Base-by-base conservation (phyloP, 2,888 invertebrate genomes). In the Orthonychiurus folsomi region DNA sequence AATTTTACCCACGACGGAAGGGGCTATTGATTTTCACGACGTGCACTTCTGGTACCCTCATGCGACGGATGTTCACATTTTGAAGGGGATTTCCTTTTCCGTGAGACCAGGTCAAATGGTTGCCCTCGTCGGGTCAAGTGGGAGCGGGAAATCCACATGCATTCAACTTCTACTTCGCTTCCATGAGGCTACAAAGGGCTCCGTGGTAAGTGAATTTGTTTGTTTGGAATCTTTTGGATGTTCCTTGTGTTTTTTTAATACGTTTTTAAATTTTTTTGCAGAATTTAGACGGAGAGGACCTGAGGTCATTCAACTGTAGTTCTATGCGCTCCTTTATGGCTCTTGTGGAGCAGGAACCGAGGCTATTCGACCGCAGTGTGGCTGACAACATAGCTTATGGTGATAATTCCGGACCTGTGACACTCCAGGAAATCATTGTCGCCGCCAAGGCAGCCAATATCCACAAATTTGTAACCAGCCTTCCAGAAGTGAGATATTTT, bases 31-130 rank as follows among this genome's bases (percentile, higher is more conserved):
- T 47, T 76, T 81, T 62, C 69, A 75, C 59, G 73, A 78, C 64
- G 75, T 81, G 3, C 73, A 75, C 55, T 81, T 81, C 71, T 68
- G 71, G 9, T 81, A 81, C 70, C 81, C 81, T 1, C 75, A 79
- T 1, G 70, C 81, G 60, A 73, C 75, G 9, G 78, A 79, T 56
- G 76, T 78, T 21, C 73, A 69, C 63, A 68, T 73, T 62, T 54
- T 73, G 20, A 65, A 69, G 25, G 65, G 66, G 2, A 66, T 73
- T 18, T 63, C 60, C 25, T 56, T 73, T 21, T 57, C 66, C 15
- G 63, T 73, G n/a, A 20, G 63, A 47, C 67, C 69, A 21, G 66
- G 68, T 52, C 66, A 69, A 61, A 69, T 69, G 15, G 63, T 70
- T 20, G 65, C 74, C 50, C 61, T 67, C 28, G 69, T 70, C 56